Evolutionary conservation across 2,888 invertebrate species (phyloP).

Genomic region (Hemicrepidius hirtus): DNA sequence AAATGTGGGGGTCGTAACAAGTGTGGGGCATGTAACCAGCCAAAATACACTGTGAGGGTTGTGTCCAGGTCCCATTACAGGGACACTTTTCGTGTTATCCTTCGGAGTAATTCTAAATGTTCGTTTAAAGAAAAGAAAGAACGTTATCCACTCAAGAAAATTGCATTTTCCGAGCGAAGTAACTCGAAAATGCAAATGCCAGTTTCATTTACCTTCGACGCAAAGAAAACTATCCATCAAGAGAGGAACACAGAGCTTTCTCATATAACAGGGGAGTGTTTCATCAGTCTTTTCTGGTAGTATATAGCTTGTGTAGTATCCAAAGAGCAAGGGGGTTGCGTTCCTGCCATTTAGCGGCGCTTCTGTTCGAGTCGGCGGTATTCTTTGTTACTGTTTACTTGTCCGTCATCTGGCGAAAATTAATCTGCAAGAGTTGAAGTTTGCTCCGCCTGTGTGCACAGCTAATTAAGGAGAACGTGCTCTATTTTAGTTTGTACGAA

Average conservation of each 20-base stretch:
- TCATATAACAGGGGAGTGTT: conserved; percentile 23
- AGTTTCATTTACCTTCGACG: conserved; percentile 2
- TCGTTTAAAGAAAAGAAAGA: no score
- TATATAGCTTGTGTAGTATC: not conserved
- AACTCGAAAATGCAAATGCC: conserved; percentile 5
- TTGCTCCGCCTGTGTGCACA: conserved; percentile 32
- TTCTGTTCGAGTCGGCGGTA: conserved; percentile 23
- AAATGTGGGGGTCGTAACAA: no score
- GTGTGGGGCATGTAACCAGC: no score
- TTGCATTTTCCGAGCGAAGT: not conserved
- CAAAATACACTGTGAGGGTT: no score
- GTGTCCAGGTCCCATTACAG: no score
- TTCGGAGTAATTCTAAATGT: no score
- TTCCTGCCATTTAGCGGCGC: conserved; percentile 25
- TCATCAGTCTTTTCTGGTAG: conserved; percentile 21
- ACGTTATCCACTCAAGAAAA: not conserved
- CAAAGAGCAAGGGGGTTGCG: conserved; percentile 12
- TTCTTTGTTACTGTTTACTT: conserved; percentile 41
- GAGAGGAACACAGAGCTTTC: conserved; percentile 17
- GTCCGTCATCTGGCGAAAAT: conserved; percentile 43
- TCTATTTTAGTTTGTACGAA: conserved; percentile 24
- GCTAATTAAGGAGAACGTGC: conserved; percentile 32
- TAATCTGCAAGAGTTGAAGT: conserved; percentile 39
- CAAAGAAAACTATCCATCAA: conserved; percentile 35
- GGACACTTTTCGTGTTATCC: not conserved